These are phyloP conservation scores for Lophius piscatorius DNA, from an alignment of 2,113 vertebrate genomes.

Conservation along the genomic window DNA sequence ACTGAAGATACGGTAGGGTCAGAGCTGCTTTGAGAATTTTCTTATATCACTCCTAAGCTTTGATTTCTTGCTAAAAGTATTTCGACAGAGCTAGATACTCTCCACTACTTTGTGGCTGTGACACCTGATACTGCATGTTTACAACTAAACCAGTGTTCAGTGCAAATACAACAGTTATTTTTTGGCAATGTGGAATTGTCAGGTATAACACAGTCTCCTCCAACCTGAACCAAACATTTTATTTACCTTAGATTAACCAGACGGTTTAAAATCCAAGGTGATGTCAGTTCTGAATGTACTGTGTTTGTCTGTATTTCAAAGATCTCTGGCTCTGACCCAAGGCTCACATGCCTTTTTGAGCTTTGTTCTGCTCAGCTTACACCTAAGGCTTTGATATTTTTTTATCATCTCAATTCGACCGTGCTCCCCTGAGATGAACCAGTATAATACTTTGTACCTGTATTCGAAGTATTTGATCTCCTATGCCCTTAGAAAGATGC, in stretches of 20 bases:
- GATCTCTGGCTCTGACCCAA: conserved; percentile 3
- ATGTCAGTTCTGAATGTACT: not conserved
- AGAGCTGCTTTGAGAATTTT: no score
- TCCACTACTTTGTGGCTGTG: no score
- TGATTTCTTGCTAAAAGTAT: no score
- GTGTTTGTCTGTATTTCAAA: conserved; percentile 8
- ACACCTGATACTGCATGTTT: no score
- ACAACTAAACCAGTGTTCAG: no score
- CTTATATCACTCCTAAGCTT: no score
- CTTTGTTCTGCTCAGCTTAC: conserved; percentile 37
- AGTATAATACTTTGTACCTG: conserved; percentile 62
- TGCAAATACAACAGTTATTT: no score
- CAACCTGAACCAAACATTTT: not conserved
- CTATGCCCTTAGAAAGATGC: conserved; percentile 71
- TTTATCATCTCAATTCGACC: conserved; percentile 68
- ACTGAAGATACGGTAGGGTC: no score
- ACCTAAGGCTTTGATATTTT: conserved; percentile 57
- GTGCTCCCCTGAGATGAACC: conserved; percentile 49
- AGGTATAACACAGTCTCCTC: no score
- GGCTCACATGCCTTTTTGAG: conserved; percentile 6
- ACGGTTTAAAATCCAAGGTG: not conserved
- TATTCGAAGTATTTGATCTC: conserved; percentile 74
- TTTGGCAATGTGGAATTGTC: no score
- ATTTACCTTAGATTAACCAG: not conserved
- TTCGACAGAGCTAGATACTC: no score